Conservation (phyloP, 2,888 invertebrate species). For the Caenorhabditis sp. region DNA sequence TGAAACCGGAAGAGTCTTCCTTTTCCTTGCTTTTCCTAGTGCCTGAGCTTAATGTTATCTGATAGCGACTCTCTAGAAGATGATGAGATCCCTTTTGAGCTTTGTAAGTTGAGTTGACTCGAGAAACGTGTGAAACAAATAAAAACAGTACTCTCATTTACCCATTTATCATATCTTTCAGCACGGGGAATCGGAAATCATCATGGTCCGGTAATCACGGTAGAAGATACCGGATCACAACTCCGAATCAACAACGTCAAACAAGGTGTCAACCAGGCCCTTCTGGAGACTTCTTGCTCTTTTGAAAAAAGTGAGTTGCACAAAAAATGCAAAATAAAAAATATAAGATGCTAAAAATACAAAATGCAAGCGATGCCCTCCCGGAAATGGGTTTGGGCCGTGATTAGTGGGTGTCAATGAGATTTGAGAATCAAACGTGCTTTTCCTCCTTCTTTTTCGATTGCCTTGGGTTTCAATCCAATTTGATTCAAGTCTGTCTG, state of each 20-base stretch:
- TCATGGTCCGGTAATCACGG: slow-evolving; percentile 78
- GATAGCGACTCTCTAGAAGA: slow-evolving; percentile 18
- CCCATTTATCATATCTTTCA: no score
- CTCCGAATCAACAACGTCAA: slow-evolving; percentile 71
- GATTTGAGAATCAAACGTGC: background rate
- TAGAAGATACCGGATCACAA: slow-evolving; percentile 79
- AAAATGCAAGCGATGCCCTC: background rate
- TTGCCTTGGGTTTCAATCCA: slow-evolving; percentile 1
- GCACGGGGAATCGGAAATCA: slow-evolving; percentile 41
- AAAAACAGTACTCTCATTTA: no score
- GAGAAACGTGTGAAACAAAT: no score
- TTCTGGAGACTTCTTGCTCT: slow-evolving; percentile 70
- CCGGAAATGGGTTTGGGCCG: slow-evolving; percentile 1
- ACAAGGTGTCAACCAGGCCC: slow-evolving; percentile 66
- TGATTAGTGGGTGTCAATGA: slow-evolving; percentile 5
- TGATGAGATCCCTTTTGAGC: background rate
- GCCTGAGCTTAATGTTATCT: slow-evolving; percentile 15
- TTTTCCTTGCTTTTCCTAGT: background rate
- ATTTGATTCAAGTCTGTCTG: background rate
- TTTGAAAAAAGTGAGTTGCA: slow-evolving; percentile 69
- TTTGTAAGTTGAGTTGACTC: slow-evolving; percentile 17
- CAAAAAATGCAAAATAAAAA: background rate
- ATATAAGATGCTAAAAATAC: background rate
- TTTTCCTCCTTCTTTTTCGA: background rate
- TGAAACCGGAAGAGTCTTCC: background rate